Base-by-base conservation (phyloP, 2,888 invertebrate genomes). In the Lochmaea capreae region DNA sequence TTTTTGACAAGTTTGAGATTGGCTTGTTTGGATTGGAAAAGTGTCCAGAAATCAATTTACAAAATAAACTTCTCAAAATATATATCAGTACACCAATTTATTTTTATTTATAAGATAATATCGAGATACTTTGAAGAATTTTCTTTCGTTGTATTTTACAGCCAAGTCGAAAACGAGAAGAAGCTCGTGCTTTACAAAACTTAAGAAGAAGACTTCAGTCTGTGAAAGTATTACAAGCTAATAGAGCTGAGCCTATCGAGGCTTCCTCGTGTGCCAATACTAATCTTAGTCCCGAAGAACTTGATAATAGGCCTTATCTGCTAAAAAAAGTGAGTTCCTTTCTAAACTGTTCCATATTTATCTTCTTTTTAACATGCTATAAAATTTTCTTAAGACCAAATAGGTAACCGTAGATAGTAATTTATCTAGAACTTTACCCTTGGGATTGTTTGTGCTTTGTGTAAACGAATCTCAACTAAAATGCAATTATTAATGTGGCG, bases 141-240 rank as follows among this genome's bases (percentile, higher is more conserved):
- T 42, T 10, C 8, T 42, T 42, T 43, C 11, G 0, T 59, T 33
- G 14, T 1, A 65, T 59, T 72, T 75, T 69, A 0, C 91, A 92
- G 79, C 93, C 93, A 59, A 90, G 92, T 76, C 88, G 91, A 76
- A 88, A 87, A 76, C 89, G 93, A 52, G 93, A 94, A 85, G 94
- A 94, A 86, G 90, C 92, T 75, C 89, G 89, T 65, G 92, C 92
- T 54, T 88, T 94, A 82, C 92, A 92, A 81, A 93, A 93, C 86
- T 88, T 94, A 72, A 88, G 92, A 79, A 91, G 91, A 85, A 91
- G 93, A 81, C 91, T 93, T 63, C 89, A 89, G 80, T 88, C 89
- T 78, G 88, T 88, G 67, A 87, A 89, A 88, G 77, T 92, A 87
- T 84, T 88, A 78, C 79, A 92, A 89, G 83, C 88, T 85, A 86